These are phyloP conservation scores for Euschistus heros DNA, from an alignment of 1,140 invertebrate species.

Conservation along the genomic window DNA sequence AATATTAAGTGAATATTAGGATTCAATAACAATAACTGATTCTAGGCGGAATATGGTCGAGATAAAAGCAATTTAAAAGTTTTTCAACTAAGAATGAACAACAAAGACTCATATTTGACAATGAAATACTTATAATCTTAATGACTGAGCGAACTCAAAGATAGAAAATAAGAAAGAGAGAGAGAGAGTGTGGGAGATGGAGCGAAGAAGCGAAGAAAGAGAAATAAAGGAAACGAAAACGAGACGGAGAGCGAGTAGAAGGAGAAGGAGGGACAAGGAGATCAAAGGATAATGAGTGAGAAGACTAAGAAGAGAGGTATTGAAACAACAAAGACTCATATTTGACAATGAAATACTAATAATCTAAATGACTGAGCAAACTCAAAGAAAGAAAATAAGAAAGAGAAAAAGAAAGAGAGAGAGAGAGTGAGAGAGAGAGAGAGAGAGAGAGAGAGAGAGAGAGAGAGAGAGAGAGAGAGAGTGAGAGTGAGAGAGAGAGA, in stretches of 20 bases:
- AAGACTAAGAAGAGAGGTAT: background rate
- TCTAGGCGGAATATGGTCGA: too few relatives aligned
- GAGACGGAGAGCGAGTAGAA: background rate
- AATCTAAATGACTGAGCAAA: background rate
- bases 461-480: slow-evolving; percentile 14
- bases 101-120: too few relatives aligned
- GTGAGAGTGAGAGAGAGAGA: slow-evolving; percentile 10
- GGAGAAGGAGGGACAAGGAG: background rate
- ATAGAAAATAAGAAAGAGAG: slow-evolving; percentile 3
- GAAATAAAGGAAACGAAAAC: background rate
- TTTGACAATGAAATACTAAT: background rate
- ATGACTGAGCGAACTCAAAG: too few relatives aligned
- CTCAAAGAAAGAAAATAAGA: background rate
- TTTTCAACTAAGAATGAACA: too few relatives aligned
- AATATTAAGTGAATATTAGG: too few relatives aligned
- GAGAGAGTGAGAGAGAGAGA: background rate
- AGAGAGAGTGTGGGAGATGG: slow-evolving; percentile 4
- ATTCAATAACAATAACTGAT: too few relatives aligned
- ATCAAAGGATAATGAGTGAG: background rate
- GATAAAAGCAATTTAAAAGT: too few relatives aligned
- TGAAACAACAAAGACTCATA: background rate
- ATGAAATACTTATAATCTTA: too few relatives aligned
- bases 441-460: background rate
- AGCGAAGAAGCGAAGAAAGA: background rate
- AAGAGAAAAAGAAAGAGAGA: background rate